Evolutionary conservation across 2,113 vertebrate genomes (phyloP).

Genomic region (Gasterosteus aculeatus): DNA sequence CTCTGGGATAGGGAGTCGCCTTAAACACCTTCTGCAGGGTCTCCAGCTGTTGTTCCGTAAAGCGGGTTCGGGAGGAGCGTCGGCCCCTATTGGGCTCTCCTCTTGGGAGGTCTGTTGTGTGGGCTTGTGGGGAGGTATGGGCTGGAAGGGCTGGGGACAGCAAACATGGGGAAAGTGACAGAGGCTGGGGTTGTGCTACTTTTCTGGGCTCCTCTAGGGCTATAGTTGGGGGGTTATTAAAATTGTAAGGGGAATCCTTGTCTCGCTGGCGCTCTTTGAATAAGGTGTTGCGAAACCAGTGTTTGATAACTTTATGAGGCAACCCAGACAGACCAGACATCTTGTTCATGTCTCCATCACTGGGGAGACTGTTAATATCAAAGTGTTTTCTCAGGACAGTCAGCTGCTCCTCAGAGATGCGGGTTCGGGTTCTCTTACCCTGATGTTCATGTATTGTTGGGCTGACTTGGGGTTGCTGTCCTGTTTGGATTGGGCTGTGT

Average conservation of each 20-base stretch:
- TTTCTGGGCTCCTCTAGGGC: slow-evolving; percentile 92
- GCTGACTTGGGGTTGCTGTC: slow-evolving; percentile 79
- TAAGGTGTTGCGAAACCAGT: slow-evolving; percentile 98
- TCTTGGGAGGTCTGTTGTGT: slow-evolving; percentile 88
- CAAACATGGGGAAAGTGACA: slow-evolving; percentile 63
- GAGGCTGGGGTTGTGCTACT: slow-evolving; percentile 41
- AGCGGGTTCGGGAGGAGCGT: slow-evolving; percentile 93
- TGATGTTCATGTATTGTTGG: slow-evolving; percentile 83
- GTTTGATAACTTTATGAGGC: slow-evolving; percentile 98
- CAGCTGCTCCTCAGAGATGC: slow-evolving; percentile 96
- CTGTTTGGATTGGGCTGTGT: slow-evolving; percentile 86
- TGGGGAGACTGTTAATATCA: slow-evolving; percentile 97
- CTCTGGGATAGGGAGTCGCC: slow-evolving; percentile 97
- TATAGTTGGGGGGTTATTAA: slow-evolving; percentile 95
- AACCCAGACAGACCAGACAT: slow-evolving; percentile 93
- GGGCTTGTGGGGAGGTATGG: slow-evolving; percentile 87
- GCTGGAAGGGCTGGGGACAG: slow-evolving; percentile 76
- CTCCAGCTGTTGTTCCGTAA: slow-evolving; percentile 94
- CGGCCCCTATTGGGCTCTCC: slow-evolving; percentile 80
- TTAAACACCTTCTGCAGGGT: slow-evolving; percentile 96
- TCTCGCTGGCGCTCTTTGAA: slow-evolving; percentile 98
- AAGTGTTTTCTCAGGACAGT: slow-evolving; percentile 92
- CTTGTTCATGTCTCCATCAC: slow-evolving; percentile 95
- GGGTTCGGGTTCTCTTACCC: slow-evolving; percentile 92
- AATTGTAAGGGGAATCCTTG: slow-evolving; percentile 98